A percentile compares a stretch with the other conserved stretches of the same genome.
Conservation (phyloP, 1,140 invertebrate genomes). For the Plutomurus gul region DNA sequence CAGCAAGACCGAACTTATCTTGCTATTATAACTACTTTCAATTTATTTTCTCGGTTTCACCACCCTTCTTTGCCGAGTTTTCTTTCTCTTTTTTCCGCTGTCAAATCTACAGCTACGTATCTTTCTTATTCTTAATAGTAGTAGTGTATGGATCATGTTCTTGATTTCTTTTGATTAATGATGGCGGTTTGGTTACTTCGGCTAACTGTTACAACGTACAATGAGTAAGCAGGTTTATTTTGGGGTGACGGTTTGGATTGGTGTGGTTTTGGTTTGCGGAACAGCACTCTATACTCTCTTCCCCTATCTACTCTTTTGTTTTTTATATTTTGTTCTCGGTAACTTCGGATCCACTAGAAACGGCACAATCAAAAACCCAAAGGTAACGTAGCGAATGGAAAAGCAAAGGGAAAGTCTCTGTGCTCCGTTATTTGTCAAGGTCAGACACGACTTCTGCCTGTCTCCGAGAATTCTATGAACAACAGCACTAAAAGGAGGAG, state of each 20-base stretch:
- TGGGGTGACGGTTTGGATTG: background rate
- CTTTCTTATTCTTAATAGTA: no score
- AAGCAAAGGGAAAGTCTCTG: slow-evolving; percentile 11
- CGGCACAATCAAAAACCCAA: slow-evolving; percentile 9
- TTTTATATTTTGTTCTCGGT: slow-evolving; percentile 42
- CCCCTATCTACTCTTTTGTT: slow-evolving; percentile 25
- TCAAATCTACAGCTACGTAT: no score
- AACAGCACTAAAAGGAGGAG: slow-evolving; percentile 2
- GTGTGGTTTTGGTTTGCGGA: background rate
- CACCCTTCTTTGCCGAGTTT: no score
- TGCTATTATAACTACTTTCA: no score
- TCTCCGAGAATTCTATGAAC: slow-evolving; percentile 7
- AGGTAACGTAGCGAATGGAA: slow-evolving; percentile 33
- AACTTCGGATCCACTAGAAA: slow-evolving; percentile 11
- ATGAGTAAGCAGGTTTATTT: background rate
- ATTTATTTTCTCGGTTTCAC: no score
- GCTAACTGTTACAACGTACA: no score
- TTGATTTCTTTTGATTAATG: no score
- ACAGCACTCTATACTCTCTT: background rate
- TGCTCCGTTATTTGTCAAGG: slow-evolving; percentile 25
- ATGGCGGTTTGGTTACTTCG: no score
- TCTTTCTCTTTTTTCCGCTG: no score
- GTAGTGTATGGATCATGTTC: no score
- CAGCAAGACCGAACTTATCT: no score
- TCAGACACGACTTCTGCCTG: slow-evolving; percentile 20